Evolutionary conservation across 1,140 invertebrate species (phyloP).

Genomic region (Ptiloglossa arizonensis): DNA sequence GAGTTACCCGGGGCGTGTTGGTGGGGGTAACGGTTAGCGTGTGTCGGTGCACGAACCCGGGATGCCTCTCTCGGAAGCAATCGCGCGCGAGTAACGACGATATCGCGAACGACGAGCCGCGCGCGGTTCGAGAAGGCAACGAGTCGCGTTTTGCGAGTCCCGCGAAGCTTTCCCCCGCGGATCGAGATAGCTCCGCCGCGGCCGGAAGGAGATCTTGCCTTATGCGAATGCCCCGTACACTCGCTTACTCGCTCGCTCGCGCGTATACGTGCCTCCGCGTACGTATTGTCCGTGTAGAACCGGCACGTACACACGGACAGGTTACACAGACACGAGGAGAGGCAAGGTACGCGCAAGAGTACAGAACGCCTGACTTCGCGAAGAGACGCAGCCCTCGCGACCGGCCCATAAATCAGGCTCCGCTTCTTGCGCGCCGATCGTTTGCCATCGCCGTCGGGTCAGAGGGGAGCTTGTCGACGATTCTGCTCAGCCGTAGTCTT

Average conservation of each 20-base stretch:
- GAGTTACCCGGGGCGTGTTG: neutral
- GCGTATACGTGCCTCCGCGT: conserved; percentile 1
- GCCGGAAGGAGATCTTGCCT: conserved; percentile 70
- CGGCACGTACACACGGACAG: neutral
- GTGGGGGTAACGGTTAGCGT: neutral
- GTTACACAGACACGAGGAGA: conserved; percentile 45
- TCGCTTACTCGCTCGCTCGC: too few species aligned
- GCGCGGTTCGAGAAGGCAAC: neutral
- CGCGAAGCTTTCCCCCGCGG: conserved; percentile 61
- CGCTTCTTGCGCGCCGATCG: conserved; percentile 76
- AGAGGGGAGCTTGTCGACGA: conserved; percentile 69
- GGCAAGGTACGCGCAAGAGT: conserved; percentile 29
- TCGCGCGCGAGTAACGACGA: conserved; percentile 23
- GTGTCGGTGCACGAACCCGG: neutral
- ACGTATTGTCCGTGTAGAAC: neutral
- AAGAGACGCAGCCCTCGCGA: conserved; percentile 71
- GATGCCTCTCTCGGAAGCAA: conserved; percentile 24
- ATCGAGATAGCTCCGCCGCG: conserved; percentile 55
- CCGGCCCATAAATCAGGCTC: conserved; percentile 76
- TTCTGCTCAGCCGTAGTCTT: conserved; percentile 56
- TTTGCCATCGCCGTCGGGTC: conserved; percentile 77
- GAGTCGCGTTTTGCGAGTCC: conserved; percentile 20
- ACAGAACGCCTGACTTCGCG: conserved; percentile 65
- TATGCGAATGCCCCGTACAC: conserved; percentile 30
- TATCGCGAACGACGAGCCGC: conserved; percentile 28